Conservation (phyloP, 2,888 invertebrate species). For the Drosophila acutilabella region DNA sequence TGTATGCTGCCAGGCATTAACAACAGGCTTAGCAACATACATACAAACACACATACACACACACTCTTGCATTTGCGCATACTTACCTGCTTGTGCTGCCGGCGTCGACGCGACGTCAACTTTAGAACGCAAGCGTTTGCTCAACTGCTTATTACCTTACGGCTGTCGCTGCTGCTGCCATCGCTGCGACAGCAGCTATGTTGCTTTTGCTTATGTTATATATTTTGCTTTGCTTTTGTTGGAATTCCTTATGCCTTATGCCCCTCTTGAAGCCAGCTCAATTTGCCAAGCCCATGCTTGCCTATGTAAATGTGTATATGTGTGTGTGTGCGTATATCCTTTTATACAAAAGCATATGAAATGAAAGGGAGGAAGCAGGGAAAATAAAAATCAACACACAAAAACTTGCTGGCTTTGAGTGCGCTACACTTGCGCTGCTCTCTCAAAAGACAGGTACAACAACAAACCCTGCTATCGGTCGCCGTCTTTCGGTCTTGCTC, state of each 20-base stretch:
- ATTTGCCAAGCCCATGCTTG: conserved; percentile 62
- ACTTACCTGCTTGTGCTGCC: conserved; percentile 51
- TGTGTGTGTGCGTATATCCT: conserved; percentile 55
- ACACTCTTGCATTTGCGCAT: conserved; percentile 11
- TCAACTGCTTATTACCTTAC: conserved; percentile 43
- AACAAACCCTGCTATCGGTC: conserved; percentile 5
- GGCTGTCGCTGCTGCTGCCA: conserved; percentile 23
- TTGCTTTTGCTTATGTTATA: conserved; percentile 10
- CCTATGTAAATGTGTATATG: conserved; percentile 12
- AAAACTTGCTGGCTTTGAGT: conserved; percentile 52
- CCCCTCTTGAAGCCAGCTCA: conserved; percentile 51
- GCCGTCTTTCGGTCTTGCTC: background rate
- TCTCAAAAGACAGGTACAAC: conserved; percentile 64
- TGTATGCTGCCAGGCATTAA: conserved; percentile 65
- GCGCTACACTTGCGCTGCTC: conserved; percentile 72
- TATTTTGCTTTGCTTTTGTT: conserved; percentile 41
- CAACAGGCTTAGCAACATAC: conserved; percentile 65
- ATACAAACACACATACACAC: conserved; percentile 19
- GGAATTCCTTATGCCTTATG: conserved; percentile 64
- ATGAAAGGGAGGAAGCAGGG: background rate
- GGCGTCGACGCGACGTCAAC: conserved; percentile 35
- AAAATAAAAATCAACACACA: background rate
- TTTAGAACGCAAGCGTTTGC: conserved; percentile 25
- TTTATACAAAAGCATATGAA: conserved; percentile 26
- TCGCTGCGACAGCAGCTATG: conserved; percentile 3